phyloP scores from a whole-genome alignment of 2,888 invertebrate genomes.

The Thelaira solivaga region DNA sequence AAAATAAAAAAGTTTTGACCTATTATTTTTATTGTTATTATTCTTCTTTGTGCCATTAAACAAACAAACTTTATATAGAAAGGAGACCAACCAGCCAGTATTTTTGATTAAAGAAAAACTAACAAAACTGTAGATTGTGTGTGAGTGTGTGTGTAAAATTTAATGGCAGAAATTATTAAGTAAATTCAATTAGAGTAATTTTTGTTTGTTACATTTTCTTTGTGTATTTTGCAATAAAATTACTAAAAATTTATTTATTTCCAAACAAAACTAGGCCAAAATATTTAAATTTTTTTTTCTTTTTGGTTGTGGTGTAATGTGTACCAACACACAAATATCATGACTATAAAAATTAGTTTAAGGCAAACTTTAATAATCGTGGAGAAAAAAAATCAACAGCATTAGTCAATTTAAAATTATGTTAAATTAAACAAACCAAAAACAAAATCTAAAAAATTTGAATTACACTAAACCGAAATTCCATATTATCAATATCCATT shows the following conservation, averaged over 20 bases:
- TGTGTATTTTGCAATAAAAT: neutral
- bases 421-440: too few species aligned
- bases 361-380: neutral
- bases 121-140: too few species aligned
- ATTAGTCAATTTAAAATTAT: constrained; percentile 13
- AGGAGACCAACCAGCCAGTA: too few species aligned
- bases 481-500: too few species aligned
- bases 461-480: too few species aligned
- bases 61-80: too few species aligned
- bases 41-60: neutral
- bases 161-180: constrained; percentile 11
- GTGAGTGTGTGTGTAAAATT: constrained; percentile 4
- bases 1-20: constrained; percentile 33
- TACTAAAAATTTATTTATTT: constrained; percentile 8
- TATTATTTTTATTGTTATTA: constrained; percentile 3
- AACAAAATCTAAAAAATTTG: too few species aligned
- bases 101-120: too few species aligned
- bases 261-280: constrained; percentile 10
- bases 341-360: neutral
- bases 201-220: neutral
- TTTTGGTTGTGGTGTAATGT: too few species aligned
- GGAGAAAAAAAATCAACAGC: neutral
- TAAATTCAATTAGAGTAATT: neutral
- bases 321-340: constrained; percentile 35
- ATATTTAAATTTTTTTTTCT: constrained; percentile 49